Evolutionary conservation across 1,140 invertebrate species (phyloP).

Genomic region (Lerema accius): DNA sequence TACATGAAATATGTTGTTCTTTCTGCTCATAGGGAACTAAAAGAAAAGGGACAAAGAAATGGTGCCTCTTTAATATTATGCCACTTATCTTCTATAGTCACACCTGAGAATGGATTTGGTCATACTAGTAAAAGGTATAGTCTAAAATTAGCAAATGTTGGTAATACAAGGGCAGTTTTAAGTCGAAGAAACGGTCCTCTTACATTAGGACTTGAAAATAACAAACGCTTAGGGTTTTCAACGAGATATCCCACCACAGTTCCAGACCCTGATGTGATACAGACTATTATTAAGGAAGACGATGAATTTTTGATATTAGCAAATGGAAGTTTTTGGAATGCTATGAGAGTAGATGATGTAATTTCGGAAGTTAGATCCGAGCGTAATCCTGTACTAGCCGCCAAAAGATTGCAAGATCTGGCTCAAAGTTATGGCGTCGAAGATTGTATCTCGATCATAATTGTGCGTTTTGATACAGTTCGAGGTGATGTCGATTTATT

Average conservation of each 20-base stretch:
- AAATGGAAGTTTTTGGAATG: slow-evolving; percentile 91
- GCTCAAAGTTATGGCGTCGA: slow-evolving; percentile 92
- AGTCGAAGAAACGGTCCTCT: slow-evolving; percentile 85
- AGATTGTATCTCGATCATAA: slow-evolving; percentile 90
- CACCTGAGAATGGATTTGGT: slow-evolving; percentile 78
- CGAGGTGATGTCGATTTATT: slow-evolving; percentile 87
- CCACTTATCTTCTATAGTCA: slow-evolving; percentile 85
- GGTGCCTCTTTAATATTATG: slow-evolving; percentile 88
- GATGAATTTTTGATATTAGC: slow-evolving; percentile 92
- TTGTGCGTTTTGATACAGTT: slow-evolving; percentile 87
- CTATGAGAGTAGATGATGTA: slow-evolving; percentile 88
- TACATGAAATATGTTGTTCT: slow-evolving; percentile 93
- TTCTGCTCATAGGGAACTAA: slow-evolving; percentile 89
- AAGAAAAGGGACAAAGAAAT: slow-evolving; percentile 87
- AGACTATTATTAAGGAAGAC: slow-evolving; percentile 89
- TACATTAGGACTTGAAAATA: slow-evolving; percentile 82
- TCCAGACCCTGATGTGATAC: slow-evolving; percentile 89
- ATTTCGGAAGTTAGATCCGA: slow-evolving; percentile 89
- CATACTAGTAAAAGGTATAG: slow-evolving; percentile 82
- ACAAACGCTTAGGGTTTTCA: slow-evolving; percentile 85
- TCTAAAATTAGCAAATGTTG: slow-evolving; percentile 88
- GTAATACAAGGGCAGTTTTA: slow-evolving; percentile 88
- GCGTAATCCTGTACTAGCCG: slow-evolving; percentile 89
- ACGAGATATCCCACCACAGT: slow-evolving; percentile 86
- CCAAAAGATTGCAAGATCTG: slow-evolving; percentile 91